These are phyloP conservation scores for Xenopus tropicalis DNA, from an alignment of 2,113 vertebrate species.

Conservation along the genomic window DNA sequence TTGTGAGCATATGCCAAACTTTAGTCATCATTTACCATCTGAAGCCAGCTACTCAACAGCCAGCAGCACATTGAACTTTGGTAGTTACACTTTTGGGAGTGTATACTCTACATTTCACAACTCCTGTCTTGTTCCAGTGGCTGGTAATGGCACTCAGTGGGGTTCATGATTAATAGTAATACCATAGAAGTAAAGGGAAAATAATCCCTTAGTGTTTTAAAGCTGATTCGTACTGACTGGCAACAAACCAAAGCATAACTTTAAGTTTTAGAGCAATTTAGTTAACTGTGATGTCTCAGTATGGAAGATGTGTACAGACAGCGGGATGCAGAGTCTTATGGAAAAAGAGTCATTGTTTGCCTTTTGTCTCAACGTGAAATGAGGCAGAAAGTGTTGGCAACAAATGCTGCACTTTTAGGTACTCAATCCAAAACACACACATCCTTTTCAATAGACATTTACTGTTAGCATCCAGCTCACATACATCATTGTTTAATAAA, in stretches of 20 bases:
- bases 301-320: constrained; percentile 53
- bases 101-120: constrained; percentile 48
- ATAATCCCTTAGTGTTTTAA: constrained; percentile 53
- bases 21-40: no score
- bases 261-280: constrained; percentile 52
- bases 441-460: constrained; percentile 12
- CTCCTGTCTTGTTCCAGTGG: constrained; percentile 46
- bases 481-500: constrained; percentile 22
- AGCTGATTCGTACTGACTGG: constrained; percentile 56
- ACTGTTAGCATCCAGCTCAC: constrained; percentile 11
- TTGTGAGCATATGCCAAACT: no score
- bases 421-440: constrained; percentile 27
- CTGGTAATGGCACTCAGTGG: constrained; percentile 50
- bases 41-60: constrained; percentile 32
- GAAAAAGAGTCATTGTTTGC: constrained; percentile 50
- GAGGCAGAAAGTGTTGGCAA: constrained; percentile 37
- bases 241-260: constrained; percentile 53
- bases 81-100: constrained; percentile 48
- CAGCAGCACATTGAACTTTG: constrained; percentile 48
- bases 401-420: neutral
- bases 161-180: constrained; percentile 57
- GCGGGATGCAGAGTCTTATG: constrained; percentile 45
- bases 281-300: constrained; percentile 51
- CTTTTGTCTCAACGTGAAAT: constrained; percentile 44
- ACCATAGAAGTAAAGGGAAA: constrained; percentile 47